These are phyloP conservation scores for Microtus montanus DNA, from an alignment of 2,113 vertebrate genomes.

Conservation along the genomic window DNA sequence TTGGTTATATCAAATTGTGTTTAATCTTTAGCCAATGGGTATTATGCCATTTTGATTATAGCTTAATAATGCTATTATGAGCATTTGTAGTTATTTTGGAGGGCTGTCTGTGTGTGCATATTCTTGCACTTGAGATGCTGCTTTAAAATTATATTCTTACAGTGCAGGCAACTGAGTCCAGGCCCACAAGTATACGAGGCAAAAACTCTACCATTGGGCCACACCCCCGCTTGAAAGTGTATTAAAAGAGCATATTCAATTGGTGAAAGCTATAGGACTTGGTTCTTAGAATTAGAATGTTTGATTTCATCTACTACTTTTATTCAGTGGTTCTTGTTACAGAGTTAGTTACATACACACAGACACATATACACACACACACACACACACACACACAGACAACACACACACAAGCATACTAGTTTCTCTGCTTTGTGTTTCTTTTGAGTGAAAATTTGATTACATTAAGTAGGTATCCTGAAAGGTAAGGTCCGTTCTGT, in stretches of 20 bases:
- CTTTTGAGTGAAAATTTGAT: slow-evolving; percentile 36
- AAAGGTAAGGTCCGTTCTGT: slow-evolving; percentile 8
- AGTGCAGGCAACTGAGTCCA: neutral
- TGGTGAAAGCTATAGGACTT: neutral
- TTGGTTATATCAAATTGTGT: neutral
- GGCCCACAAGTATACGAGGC: neutral
- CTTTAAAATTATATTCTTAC: neutral
- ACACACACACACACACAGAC: neutral
- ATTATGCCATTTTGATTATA: slow-evolving; percentile 1
- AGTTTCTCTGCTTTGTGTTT: slow-evolving; percentile 28
- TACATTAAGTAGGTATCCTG: slow-evolving; percentile 8
- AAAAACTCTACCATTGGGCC: neutral
- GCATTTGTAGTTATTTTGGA: neutral
- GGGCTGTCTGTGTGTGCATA: neutral
- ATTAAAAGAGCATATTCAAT: neutral
- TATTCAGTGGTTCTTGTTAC: neutral
- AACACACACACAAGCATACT: neutral
- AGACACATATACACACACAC: too few species aligned
- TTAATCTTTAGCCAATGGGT: neutral
- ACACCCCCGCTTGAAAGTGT: too few species aligned
- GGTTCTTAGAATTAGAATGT: neutral
- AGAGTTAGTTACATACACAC: too few species aligned
- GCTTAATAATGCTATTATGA: neutral
- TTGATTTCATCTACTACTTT: neutral
- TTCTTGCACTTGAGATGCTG: neutral